Evolutionary conservation across 2,797 vertebrate species (phyloP).

Genomic region (Leptatherina wallacei): DNA sequence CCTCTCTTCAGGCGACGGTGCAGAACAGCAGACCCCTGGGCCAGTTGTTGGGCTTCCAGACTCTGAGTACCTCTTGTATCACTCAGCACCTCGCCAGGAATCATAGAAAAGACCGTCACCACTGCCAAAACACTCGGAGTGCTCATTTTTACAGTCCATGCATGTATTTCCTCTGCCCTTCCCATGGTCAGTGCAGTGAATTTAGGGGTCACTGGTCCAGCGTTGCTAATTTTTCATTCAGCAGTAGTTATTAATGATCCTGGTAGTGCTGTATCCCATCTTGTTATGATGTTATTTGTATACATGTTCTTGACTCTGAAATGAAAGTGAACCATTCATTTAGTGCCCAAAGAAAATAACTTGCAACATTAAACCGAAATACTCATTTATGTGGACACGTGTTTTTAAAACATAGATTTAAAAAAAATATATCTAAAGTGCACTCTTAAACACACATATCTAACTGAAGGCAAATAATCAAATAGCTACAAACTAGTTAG

Average conservation of each 20-base stretch:
- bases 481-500: no score
- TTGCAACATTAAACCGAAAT: conserved; percentile 40
- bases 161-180: conserved; percentile 53
- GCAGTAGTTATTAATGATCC: conserved; percentile 53
- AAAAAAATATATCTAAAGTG: not conserved
- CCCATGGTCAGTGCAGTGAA: conserved; percentile 52
- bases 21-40: conserved; percentile 56
- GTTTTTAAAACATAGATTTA: not conserved
- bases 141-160: conserved; percentile 72
- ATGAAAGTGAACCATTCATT: conserved; percentile 61
- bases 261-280: conserved; percentile 47
- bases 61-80: conserved; percentile 58
- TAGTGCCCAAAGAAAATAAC: conserved; percentile 28
- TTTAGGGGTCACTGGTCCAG: conserved; percentile 36
- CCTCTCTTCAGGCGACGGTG: conserved; percentile 82
- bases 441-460: no score
- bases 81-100: conserved; percentile 66
- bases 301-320: conserved; percentile 62
- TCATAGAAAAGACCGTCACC: conserved; percentile 67
- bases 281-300: conserved; percentile 42
- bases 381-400: not conserved
- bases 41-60: conserved; percentile 60
- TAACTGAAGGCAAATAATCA: no score
- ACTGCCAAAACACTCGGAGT: conserved; percentile 70
- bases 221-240: conserved; percentile 47